Base-by-base conservation (phyloP, 2,113 vertebrate species). In the Poicephalus meyeri region DNA sequence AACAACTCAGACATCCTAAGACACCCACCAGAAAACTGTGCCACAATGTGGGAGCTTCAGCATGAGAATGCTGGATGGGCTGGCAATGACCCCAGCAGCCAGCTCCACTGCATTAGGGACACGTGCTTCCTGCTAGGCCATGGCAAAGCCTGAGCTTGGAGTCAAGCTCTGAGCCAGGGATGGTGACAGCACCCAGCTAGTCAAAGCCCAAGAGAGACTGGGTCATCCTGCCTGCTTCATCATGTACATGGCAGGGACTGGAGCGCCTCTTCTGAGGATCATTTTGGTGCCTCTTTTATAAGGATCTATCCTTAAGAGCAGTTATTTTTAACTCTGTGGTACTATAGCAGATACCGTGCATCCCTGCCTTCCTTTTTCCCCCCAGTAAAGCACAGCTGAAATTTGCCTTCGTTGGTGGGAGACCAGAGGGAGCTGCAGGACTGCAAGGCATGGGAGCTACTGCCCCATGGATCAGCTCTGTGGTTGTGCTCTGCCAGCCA, bases 201-300 rank as follows among this genome's bases (percentile, higher is more conserved):
- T 11, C 26, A 21, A 65, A 79, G 53, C 8, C 17, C 1, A 0
- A 42, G 21, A 64, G 21, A 35, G 9, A 37, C 3, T 25, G 26
- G 21, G 16, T 6, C 61, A 41, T 58, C 46, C 50, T 39, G 17
- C 33, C 24, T 28, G 25, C 35, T 49, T 41, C 64, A 37, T 8
- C 37, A 20, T 0, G 0, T 52, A 29, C n/a, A n/a, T 3, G 16
- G 20, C 39, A n/a, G 26, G n/a, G 53, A 23, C 61, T 14, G 39
- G 23, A 44, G 18, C 10, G 80, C 6, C 1, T 64, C 42, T 50
- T 64, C 47, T 55, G 70, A 66, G 42, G 65, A 33, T 16, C 13
- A n/a, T 31, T 58, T 52, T 33, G 13, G 61, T 53, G 60, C 18
- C 23, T n/a, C 37, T 39, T 37, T 24, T 17, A 14, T 9, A 50